A percentile compares a stretch with the other conserved stretches of the same genome.
These are phyloP conservation scores for Philopotamus ludificatus DNA, from an alignment of 1,140 invertebrate genomes.

Conservation along the genomic window DNA sequence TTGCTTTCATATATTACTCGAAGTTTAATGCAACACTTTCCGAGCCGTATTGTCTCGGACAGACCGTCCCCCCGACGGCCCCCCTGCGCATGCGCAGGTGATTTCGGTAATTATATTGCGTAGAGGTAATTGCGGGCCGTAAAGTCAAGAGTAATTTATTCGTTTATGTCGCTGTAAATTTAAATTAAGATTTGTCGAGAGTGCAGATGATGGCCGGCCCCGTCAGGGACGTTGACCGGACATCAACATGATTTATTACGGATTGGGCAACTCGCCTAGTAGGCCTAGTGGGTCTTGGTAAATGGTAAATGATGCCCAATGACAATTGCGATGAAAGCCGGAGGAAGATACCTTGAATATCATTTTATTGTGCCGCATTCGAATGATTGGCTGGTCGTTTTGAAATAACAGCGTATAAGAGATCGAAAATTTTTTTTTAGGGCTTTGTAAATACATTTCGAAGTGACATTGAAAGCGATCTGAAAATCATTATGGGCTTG, in stretches of 20 bases:
- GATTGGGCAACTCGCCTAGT: slow-evolving; percentile 14
- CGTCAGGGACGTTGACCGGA: slow-evolving; percentile 18
- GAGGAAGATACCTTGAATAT: no score
- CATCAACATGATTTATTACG: slow-evolving; percentile 26
- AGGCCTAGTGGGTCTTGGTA: no score
- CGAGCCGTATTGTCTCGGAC: not conserved
- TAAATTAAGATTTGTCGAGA: slow-evolving; percentile 37
- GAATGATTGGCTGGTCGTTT: no score
- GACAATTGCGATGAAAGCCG: no score
- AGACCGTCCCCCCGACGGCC: not conserved
- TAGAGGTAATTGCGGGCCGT: slow-evolving; percentile 14
- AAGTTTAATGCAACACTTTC: not conserved
- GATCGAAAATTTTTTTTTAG: no score
- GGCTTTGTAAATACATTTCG: no score
- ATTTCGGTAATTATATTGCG: slow-evolving; percentile 23
- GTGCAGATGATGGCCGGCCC: not conserved
- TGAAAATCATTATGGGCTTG: no score
- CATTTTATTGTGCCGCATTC: no score
- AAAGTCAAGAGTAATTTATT: slow-evolving; percentile 29
- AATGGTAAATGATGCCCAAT: no score
- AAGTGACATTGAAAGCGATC: no score
- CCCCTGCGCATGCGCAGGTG: not conserved
- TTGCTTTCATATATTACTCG: not conserved
- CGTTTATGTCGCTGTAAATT: slow-evolving; percentile 39
- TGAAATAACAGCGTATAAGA: no score